Conservation (phyloP, 2,113 vertebrate species). For the Elephantulus edwardii region DNA sequence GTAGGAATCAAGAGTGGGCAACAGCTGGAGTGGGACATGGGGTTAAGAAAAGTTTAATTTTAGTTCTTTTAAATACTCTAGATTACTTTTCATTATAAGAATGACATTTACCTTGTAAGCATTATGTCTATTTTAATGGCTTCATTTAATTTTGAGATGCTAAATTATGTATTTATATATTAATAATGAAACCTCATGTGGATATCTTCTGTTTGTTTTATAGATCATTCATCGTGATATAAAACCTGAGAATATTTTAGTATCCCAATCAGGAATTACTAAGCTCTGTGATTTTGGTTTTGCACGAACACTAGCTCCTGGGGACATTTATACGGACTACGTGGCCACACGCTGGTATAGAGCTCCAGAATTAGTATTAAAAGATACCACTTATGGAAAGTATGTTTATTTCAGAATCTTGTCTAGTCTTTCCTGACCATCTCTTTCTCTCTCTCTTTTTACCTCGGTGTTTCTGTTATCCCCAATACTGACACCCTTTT, state of each 20-base stretch:
- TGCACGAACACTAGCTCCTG: conserved; percentile 77
- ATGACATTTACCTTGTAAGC: conserved; percentile 29
- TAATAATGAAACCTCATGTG: conserved; percentile 54
- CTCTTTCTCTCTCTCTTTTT: too few species aligned
- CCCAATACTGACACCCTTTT: neutral
- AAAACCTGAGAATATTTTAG: conserved; percentile 82
- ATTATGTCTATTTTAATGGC: conserved; percentile 10
- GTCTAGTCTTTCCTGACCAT: neutral
- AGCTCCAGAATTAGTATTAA: conserved; percentile 78
- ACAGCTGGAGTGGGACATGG: neutral
- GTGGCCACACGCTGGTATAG: conserved; percentile 78
- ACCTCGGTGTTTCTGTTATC: neutral
- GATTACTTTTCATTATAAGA: conserved; percentile 22
- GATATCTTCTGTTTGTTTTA: conserved; percentile 53
- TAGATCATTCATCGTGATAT: conserved; percentile 80
- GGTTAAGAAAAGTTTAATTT: conserved; percentile 21
- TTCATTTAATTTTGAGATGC: conserved; percentile 45
- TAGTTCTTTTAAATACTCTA: neutral
- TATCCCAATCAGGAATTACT: conserved; percentile 78
- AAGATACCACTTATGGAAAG: conserved; percentile 78
- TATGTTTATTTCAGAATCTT: conserved; percentile 55
- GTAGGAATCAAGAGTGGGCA: neutral
- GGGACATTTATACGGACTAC: conserved; percentile 80
- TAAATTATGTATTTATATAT: too few species aligned
- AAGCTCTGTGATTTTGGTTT: conserved; percentile 83